phyloP scores from a whole-genome alignment of 2,888 invertebrate genomes.

The Salticus scenicus region DNA sequence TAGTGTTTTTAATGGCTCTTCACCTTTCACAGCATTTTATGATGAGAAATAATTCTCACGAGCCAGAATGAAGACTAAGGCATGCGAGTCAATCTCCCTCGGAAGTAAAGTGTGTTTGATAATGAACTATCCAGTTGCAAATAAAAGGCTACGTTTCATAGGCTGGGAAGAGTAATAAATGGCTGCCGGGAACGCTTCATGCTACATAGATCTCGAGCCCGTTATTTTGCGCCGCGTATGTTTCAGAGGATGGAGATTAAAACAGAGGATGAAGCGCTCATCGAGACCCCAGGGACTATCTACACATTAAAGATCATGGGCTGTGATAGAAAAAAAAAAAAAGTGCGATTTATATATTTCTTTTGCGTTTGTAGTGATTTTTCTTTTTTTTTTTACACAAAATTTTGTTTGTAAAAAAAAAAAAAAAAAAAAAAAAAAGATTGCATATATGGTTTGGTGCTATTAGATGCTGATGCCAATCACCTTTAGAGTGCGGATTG shows the following conservation, averaged over 20 bases:
- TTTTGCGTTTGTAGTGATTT: too few relatives aligned
- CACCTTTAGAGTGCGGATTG: too few relatives aligned
- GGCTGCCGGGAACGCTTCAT: conserved; percentile 63
- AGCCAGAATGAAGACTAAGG: conserved; percentile 31
- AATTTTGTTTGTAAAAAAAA: neutral
- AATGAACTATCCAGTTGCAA: conserved; percentile 70
- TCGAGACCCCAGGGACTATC: conserved; percentile 35
- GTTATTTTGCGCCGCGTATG: conserved; percentile 64
- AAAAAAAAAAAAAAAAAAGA: neutral
- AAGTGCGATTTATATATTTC: neutral
- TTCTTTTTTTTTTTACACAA: too few relatives aligned
- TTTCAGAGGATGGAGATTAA: conserved; percentile 65
- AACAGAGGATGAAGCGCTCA: conserved; percentile 60
- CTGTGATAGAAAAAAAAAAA: neutral
- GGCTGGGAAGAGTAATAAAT: conserved; percentile 63
- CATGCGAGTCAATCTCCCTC: conserved; percentile 53
- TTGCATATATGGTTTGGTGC: too few relatives aligned
- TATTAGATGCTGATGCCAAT: too few relatives aligned
- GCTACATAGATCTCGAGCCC: conserved; percentile 65
- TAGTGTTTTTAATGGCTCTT: conserved; percentile 58
- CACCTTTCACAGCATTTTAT: conserved; percentile 48
- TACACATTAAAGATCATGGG: conserved; percentile 20
- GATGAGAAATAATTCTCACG: conserved; percentile 54
- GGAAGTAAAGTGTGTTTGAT: conserved; percentile 69
- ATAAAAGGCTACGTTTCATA: conserved; percentile 68